Evolutionary conservation across 1,140 invertebrate genomes (phyloP).

Genomic region (Drosophila chauvacae): DNA sequence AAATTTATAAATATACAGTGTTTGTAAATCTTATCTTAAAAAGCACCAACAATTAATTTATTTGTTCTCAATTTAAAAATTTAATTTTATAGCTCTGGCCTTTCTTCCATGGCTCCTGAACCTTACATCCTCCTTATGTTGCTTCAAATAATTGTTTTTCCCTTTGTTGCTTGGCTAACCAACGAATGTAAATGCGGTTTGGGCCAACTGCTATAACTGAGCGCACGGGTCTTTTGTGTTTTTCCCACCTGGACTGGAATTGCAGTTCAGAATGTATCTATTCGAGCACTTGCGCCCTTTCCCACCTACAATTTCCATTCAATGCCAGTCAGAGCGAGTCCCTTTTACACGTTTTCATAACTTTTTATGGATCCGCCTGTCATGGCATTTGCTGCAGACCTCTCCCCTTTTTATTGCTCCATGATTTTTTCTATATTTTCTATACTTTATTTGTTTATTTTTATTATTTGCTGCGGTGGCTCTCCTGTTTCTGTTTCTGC

Average conservation of each 20-base stretch:
- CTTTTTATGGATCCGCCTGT: slow-evolving; percentile 64
- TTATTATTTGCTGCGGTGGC: slow-evolving; percentile 16
- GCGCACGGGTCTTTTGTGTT: slow-evolving; percentile 3
- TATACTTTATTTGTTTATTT: slow-evolving; percentile 61
- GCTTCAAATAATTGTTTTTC: background rate
- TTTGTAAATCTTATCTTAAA: background rate
- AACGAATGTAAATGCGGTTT: slow-evolving; percentile 15
- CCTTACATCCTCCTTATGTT: background rate
- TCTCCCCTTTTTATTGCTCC: slow-evolving; percentile 46
- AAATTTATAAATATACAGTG: background rate
- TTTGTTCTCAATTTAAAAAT: background rate
- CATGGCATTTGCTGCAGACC: slow-evolving; percentile 44
- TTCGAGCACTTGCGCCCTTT: slow-evolving; percentile 4
- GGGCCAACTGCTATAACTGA: slow-evolving; percentile 5
- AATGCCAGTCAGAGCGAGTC: slow-evolving; percentile 22
- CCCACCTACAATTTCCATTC: slow-evolving; percentile 3
- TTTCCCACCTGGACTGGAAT: background rate
- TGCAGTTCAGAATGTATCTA: slow-evolving; percentile 38
- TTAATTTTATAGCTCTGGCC: too few relatives aligned
- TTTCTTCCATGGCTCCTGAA: too few relatives aligned
- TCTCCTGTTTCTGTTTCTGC: slow-evolving; percentile 40
- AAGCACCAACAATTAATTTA: background rate
- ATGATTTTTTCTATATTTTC: slow-evolving; percentile 53
- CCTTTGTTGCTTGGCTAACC: background rate
- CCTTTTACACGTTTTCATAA: slow-evolving; percentile 67